phyloP scores from a whole-genome alignment of 2,797 vertebrate species.

The Anabas testudineus region DNA sequence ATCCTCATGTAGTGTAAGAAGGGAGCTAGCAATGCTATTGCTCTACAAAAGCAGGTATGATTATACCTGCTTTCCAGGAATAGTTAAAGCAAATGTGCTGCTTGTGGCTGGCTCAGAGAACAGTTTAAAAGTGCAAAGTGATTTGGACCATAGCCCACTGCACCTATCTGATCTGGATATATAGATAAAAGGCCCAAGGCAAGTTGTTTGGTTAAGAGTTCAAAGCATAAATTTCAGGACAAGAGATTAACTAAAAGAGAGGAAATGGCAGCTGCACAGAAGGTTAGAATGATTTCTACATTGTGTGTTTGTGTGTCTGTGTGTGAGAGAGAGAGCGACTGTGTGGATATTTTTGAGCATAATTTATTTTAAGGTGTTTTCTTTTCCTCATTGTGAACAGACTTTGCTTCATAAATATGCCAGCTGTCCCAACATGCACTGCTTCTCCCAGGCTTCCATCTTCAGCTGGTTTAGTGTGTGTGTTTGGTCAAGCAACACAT shows the following conservation, averaged over 20 bases:
- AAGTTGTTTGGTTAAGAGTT: conserved; percentile 14
- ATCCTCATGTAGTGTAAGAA: not conserved
- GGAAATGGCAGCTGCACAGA: conserved; percentile 47
- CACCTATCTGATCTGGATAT: conserved; percentile 34
- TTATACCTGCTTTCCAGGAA: conserved; percentile 13
- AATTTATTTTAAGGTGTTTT: conserved; percentile 56
- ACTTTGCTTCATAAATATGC: conserved; percentile 54
- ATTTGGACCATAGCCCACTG: conserved; percentile 25
- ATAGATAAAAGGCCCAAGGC: conserved; percentile 10
- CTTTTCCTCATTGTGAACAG: conserved; percentile 65
- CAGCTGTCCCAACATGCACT: conserved; percentile 74
- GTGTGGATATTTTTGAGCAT: conserved; percentile 37
- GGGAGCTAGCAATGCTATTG: conserved; percentile 9
- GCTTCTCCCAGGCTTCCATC: conserved; percentile 67
- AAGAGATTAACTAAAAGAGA: conserved; percentile 26
- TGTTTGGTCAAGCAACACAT: conserved; percentile 40
- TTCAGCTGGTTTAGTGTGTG: conserved; percentile 61
- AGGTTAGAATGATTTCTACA: conserved; percentile 19
- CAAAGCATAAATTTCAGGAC: conserved; percentile 16
- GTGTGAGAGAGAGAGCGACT: not conserved
- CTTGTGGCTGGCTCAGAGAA: conserved; percentile 5
- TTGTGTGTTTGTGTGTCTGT: conserved; percentile 4
- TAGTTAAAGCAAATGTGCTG: conserved; percentile 15
- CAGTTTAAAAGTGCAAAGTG: conserved; percentile 12
- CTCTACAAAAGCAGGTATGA: conserved; percentile 25